A percentile compares a stretch with the other conserved stretches of the same genome.
phyloP scores from a whole-genome alignment of 2,888 invertebrate species.

The Amorpha juglandis region DNA sequence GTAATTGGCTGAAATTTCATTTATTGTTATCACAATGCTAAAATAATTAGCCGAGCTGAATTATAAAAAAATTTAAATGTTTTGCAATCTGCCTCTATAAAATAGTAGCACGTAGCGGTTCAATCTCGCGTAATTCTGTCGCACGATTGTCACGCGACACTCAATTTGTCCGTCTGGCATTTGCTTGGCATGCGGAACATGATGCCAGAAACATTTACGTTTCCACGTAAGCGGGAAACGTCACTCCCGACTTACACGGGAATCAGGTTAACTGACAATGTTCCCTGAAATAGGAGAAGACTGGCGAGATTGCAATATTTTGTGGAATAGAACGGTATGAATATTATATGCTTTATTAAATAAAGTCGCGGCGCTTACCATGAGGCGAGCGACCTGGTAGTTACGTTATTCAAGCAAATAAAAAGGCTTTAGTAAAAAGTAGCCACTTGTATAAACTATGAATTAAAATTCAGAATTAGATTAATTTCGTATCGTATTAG shows the following conservation, averaged over 20 bases:
- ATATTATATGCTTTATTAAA: slow-evolving; percentile 1
- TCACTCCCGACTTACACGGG: slow-evolving; percentile 57
- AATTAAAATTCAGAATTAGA: no score
- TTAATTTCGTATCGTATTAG: no score
- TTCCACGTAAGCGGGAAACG: slow-evolving; percentile 56
- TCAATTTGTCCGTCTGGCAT: slow-evolving; percentile 65
- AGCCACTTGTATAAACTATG: no score
- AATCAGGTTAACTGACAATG: slow-evolving; percentile 64
- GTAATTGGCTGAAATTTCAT: no score
- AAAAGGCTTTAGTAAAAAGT: no score
- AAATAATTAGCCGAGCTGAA: neutral
- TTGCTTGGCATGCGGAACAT: slow-evolving; percentile 59
- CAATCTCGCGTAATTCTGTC: slow-evolving; percentile 32
- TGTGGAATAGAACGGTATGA: slow-evolving; percentile 18
- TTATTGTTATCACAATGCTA: neutral
- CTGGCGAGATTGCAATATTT: slow-evolving; percentile 34
- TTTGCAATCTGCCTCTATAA: neutral
- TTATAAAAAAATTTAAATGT: neutral
- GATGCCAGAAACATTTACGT: slow-evolving; percentile 64
- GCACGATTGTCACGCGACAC: slow-evolving; percentile 43
- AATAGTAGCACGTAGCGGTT: slow-evolving; percentile 26
- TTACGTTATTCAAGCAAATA: no score
- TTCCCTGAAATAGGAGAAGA: slow-evolving; percentile 53
- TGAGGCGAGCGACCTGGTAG: no score
- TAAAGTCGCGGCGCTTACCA: no score